Evolutionary conservation across 1,140 invertebrate species (phyloP).

Genomic region (Ceratosolen solmsi): DNA sequence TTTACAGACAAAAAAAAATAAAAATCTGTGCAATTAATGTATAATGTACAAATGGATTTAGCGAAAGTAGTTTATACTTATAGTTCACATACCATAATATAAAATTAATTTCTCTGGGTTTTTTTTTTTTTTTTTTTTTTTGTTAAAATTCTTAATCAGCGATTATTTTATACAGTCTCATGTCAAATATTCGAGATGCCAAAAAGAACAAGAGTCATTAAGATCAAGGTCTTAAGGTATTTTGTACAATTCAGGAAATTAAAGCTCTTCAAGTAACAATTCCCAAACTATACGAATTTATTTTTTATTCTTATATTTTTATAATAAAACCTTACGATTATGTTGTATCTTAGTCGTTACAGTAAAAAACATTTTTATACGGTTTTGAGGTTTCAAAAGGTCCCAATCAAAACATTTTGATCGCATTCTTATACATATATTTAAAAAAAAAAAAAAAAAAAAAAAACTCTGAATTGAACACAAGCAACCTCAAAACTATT

Average conservation of each 20-base stretch:
- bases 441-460: slow-evolving; percentile 47
- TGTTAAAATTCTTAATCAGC: background rate
- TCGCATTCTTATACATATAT: slow-evolving; percentile 24
- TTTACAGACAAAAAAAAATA: too few species aligned
- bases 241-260: slow-evolving; percentile 27
- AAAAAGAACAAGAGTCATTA: background rate
- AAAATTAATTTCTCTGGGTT: background rate
- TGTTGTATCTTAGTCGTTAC: background rate
- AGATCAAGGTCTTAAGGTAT: background rate
- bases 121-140: background rate
- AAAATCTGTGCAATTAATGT: background rate
- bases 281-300: background rate
- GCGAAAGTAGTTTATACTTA: background rate
- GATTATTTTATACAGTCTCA: background rate
- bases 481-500: slow-evolving; percentile 36
- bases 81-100: background rate
- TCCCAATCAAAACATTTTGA: background rate
- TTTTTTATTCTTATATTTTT: background rate
- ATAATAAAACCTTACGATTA: slow-evolving; percentile 16
- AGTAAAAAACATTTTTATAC: slow-evolving; percentile 20
- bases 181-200: background rate
- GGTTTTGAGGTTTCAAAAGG: background rate
- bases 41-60: background rate
- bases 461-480: slow-evolving; percentile 46
- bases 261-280: slow-evolving; percentile 13